These are phyloP conservation scores for Rhinogobio ventralis DNA, from an alignment of 2,797 vertebrate genomes.

Conservation along the genomic window DNA sequence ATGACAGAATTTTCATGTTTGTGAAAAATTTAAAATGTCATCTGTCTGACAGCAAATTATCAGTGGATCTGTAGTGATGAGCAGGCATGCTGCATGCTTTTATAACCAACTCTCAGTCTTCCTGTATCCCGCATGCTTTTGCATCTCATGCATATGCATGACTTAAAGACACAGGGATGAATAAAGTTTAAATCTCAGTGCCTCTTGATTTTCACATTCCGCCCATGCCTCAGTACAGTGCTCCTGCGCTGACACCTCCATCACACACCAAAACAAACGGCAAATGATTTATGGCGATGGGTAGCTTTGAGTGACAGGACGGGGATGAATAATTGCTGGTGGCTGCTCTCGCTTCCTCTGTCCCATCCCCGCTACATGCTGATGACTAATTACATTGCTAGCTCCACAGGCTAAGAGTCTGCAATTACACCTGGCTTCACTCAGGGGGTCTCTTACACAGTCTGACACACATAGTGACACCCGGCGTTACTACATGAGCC, in stretches of 20 bases:
- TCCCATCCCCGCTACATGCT: conserved; percentile 38
- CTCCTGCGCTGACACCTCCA: conserved; percentile 44
- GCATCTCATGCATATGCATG: conserved; percentile 54
- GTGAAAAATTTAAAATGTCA: neutral
- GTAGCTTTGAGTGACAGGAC: conserved; percentile 56
- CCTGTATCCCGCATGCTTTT: neutral
- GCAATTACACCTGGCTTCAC: conserved; percentile 47
- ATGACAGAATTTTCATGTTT: neutral
- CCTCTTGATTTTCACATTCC: conserved; percentile 54
- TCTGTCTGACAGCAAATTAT: neutral
- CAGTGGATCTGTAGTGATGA: conserved; percentile 2
- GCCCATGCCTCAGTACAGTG: conserved; percentile 33
- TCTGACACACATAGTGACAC: conserved; percentile 46
- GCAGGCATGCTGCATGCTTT: neutral
- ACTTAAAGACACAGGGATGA: conserved; percentile 47
- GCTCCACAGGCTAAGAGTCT: conserved; percentile 49
- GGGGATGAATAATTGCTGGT: conserved; percentile 58
- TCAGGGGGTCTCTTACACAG: conserved; percentile 46
- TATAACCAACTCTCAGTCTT: neutral
- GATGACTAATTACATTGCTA: conserved; percentile 61
- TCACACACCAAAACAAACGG: conserved; percentile 53
- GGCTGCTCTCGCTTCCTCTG: conserved; percentile 55
- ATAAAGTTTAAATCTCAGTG: conserved; percentile 52
- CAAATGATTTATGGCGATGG: conserved; percentile 57
- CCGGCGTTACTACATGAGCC: conserved; percentile 12